Evolutionary conservation across 1,140 invertebrate species (phyloP).

Genomic region (Drusus annulatus): DNA sequence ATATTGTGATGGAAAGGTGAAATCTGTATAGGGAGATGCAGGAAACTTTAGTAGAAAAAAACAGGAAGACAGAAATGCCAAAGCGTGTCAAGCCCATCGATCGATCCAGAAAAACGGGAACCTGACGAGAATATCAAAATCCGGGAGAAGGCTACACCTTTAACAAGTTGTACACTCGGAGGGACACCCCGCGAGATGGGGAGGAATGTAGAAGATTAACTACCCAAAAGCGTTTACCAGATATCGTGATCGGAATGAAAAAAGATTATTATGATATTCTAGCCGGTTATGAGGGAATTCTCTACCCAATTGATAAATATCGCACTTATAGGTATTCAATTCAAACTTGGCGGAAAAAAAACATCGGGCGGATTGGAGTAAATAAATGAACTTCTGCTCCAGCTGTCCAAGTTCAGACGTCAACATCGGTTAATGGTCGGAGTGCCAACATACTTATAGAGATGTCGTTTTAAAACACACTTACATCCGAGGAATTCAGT

Average conservation of each 20-base stretch:
- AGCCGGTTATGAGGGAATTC: neutral
- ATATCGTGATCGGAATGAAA: neutral
- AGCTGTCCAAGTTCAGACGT: too few species aligned
- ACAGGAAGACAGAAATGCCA: neutral
- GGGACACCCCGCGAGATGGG: neutral
- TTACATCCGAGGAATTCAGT: too few species aligned
- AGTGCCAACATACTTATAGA: too few species aligned
- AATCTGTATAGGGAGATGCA: too few species aligned
- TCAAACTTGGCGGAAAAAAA: too few species aligned
- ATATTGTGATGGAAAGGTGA: too few species aligned
- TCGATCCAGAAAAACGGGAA: slow-evolving; percentile 6
- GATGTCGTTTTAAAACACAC: too few species aligned
- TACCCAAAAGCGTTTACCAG: slow-evolving; percentile 3
- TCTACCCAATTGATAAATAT: too few species aligned
- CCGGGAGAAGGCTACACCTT: neutral
- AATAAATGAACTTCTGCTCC: too few species aligned
- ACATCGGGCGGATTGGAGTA: too few species aligned
- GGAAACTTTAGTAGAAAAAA: neutral
- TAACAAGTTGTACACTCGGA: slow-evolving; percentile 2
- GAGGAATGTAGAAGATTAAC: neutral
- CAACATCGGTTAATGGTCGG: too few species aligned
- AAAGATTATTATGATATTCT: neutral
- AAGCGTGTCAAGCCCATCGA: neutral
- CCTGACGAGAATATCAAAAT: slow-evolving; percentile 20
- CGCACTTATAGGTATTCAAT: too few species aligned